Evolutionary conservation across 2,113 vertebrate species (phyloP), one percentile per base, ranked within the genome.

Genomic region (Eolophus roseicapilla): DNA sequence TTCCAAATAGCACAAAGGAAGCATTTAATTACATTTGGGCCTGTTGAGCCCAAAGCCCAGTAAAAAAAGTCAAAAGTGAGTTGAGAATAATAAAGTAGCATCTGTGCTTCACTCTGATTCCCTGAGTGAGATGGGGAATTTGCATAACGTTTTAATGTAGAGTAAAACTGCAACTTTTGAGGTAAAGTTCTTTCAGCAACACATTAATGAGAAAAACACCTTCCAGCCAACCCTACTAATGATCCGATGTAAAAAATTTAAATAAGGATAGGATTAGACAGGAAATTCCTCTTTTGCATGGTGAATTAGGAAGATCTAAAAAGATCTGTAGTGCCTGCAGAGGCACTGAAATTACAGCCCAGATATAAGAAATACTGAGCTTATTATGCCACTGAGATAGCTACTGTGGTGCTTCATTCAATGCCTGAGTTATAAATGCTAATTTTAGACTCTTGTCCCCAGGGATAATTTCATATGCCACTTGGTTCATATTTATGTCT

Each of bases 31-130:
- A 86, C 83, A 60, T 81, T 81, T 86, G 88, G 75, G 88, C 23
- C 92, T 55, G 86, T 80, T 81, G 68, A 93, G 82, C 73, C 60
- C 64, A 78, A 81, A 94, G 71, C 46, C 95, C 86, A 94, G 82
- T 92, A 95, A 96, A 96, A 96, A 76, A 90, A 92, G 86, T 81
- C 92, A 94, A 94, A 96, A 92, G 71, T 83, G 88, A 96, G 43
- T 24, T 88, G 76, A 92, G 80, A 93, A 88, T 78, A 94, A 95
- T 90, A 92, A 96, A 95, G 77, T 68, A 90, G 79, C 85, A 93
- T 86, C 60, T 41, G 92, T 52, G 20, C 75, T 95, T 94, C 76
- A 28, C 79, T 88, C 70, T 3, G 55, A 83, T 90, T 92, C 73
- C 82, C 90, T 37, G 65, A 82, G 44, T 39, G 82, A 90, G 71